Percentiles rank a stretch among this genome's conserved stretches.
Evolutionary conservation across 2,797 vertebrate species (phyloP).

Genomic region (Poecile montanus): DNA sequence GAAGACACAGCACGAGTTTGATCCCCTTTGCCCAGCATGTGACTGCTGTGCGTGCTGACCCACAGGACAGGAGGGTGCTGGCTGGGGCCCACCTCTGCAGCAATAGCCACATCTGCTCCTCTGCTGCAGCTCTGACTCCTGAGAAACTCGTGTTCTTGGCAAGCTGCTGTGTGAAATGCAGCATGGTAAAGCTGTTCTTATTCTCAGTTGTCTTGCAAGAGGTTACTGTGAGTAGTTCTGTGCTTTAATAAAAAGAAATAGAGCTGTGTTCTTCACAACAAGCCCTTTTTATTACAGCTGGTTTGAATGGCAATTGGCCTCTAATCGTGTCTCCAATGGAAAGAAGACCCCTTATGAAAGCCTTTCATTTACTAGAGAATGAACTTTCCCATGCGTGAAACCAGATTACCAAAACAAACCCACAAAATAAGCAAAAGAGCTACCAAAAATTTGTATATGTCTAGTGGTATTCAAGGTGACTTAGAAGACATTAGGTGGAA

Average conservation of each 20-base stretch:
- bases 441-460: not conserved
- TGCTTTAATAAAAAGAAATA: conserved; percentile 66
- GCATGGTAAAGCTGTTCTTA: conserved; percentile 19
- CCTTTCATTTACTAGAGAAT: conserved; percentile 44
- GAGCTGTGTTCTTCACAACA: conserved; percentile 57
- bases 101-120: not conserved
- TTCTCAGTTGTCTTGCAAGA: conserved; percentile 50
- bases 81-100: not conserved
- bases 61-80: not conserved
- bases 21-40: not conserved
- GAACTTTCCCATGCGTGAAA: conserved; percentile 22
- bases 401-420: conserved; percentile 29
- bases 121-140: not conserved
- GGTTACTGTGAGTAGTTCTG: conserved; percentile 46
- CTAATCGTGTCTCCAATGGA: conserved; percentile 31
- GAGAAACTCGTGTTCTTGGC: conserved; percentile 38
- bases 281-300: conserved; percentile 60
- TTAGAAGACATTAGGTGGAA: not conserved
- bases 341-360: conserved; percentile 53
- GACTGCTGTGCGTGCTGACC: rapidly evolving
- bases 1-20: not conserved
- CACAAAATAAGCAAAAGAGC: not conserved
- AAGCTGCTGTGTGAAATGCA: conserved; percentile 33
- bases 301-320: conserved; percentile 60
- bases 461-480: not conserved